Percentiles rank a stretch among this genome's conserved stretches.
Conservation (phyloP, 2,888 invertebrate species). For the Halocaridina rubra region DNA sequence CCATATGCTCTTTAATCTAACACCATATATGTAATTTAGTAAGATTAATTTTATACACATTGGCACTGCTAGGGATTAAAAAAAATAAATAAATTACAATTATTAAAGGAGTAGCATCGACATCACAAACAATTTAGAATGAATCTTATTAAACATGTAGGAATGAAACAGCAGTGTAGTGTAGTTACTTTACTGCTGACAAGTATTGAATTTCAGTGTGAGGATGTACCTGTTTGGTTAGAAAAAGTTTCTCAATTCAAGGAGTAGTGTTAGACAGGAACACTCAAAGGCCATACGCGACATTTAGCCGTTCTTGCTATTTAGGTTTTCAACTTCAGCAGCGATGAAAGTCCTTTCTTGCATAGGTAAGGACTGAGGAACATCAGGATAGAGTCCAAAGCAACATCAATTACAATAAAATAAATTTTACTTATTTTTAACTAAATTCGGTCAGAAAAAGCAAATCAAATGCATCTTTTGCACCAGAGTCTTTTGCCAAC, state of each 20-base stretch:
- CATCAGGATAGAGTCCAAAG: neutral
- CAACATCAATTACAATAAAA: neutral
- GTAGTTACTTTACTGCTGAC: neutral
- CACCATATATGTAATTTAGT: no score
- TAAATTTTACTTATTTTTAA: neutral
- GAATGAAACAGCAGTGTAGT: no score
- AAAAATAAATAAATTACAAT: no score
- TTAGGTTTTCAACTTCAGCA: conserved; percentile 6
- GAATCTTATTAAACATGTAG: no score
- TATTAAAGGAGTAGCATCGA: no score
- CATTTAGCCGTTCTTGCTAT: conserved; percentile 1
- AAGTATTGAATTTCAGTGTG: neutral
- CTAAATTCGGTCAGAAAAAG: neutral
- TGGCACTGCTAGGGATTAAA: no score
- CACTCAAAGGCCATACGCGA: neutral
- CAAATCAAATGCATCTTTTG: conserved; percentile 16
- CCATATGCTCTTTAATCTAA: no score
- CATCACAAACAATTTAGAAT: no score
- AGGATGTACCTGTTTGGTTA: neutral
- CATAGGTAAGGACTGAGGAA: conserved; percentile 4
- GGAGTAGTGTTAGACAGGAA: neutral
- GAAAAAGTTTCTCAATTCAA: neutral
- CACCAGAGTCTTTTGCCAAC: conserved; percentile 33
- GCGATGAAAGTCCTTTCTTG: neutral
- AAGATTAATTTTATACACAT: no score